Evolutionary conservation across 2,797 vertebrate species (phyloP), one percentile per base, ranked within the genome.

Genomic region (Falco peregrinus): DNA sequence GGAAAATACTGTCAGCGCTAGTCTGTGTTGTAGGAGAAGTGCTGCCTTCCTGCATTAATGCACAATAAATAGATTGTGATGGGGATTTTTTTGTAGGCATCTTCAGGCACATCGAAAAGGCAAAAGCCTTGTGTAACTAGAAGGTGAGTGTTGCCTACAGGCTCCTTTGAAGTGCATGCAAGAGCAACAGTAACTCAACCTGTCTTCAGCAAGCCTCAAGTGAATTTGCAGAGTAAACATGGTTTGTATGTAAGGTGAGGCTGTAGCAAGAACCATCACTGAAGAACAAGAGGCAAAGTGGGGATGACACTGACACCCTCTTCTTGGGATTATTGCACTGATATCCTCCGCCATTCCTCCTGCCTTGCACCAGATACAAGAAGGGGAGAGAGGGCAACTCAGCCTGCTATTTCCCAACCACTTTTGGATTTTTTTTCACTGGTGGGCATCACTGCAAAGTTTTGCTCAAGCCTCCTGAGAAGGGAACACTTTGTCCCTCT

Each of bases 221-320:
- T 5, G 15, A 43, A 20, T 35, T 41, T 70, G 19, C 41, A 75
- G 8, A 37, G n/a, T 33, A 64, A 64, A 41, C 0, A 1, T 5
- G 14, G 4, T 20, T 61, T 47, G 21, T 45, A 11, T 6, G 10
- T 37, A 37, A 53, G 16, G 15, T 21, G 9, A 78, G n/a, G 28
- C 9, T 51, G 33, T 6, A 61, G 37, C 20, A 61, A 71, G 45
- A 35, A 25, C 28, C 37, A 35, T 5, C 25, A 11, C 48, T 3
- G 4, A n/a, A 68, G 33, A 78, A 25, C 15, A 53, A 2, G 5
- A 54, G 39, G 11, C 16, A 14, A 21, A 12, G 8, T 0, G 1
- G 8, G 24, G 28, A 12, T 9, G 31, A 43, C 31, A 37, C 7
- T 35, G n/a, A 18, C 13, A 10, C 19, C 17, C 12, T n/a, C 5